Conservation (phyloP, 23 tunicate species). For the Phallusia fumigata region DNA sequence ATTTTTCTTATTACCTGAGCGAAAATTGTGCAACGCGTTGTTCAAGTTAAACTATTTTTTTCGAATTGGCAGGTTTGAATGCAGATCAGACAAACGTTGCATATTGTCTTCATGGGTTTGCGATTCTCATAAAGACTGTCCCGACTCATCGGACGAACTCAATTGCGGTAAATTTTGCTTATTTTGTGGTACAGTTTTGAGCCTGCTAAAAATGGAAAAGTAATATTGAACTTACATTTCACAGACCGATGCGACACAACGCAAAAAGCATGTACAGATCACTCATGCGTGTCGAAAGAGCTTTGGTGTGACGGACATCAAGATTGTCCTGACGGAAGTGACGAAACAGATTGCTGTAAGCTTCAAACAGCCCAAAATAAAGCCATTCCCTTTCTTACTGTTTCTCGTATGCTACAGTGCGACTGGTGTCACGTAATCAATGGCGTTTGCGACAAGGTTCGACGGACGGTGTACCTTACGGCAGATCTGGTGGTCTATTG, state of each 20-base stretch:
- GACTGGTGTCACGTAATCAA: conserved; percentile 21
- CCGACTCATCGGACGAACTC: conserved; percentile 58
- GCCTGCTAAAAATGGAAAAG: neutral
- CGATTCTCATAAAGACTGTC: conserved; percentile 61
- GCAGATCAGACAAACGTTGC: conserved; percentile 34
- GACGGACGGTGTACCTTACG: neutral
- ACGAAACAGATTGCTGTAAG: conserved; percentile 81
- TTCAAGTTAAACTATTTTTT: neutral
- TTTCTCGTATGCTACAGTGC: conserved; percentile 14
- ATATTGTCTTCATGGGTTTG: conserved; percentile 49
- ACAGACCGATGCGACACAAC: conserved; percentile 49
- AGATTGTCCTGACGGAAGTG: conserved; percentile 87
- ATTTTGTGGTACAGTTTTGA: neutral
- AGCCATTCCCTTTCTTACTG: neutral
- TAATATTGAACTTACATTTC: conserved; percentile 5
- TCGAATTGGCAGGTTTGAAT: conserved; percentile 9
- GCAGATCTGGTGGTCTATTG: conserved; percentile 18
- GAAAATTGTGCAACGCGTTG: neutral
- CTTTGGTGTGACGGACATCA: conserved; percentile 79
- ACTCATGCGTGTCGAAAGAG: conserved; percentile 37
- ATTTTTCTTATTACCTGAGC: neutral
- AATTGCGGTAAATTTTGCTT: conserved; percentile 33
- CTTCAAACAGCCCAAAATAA: neutral
- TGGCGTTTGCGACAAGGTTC: neutral
- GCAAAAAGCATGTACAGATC: conserved; percentile 47